Evolutionary conservation across 2,888 invertebrate genomes (phyloP), one percentile per base, ranked within the genome.

Genomic region (Fragum sueziense): DNA sequence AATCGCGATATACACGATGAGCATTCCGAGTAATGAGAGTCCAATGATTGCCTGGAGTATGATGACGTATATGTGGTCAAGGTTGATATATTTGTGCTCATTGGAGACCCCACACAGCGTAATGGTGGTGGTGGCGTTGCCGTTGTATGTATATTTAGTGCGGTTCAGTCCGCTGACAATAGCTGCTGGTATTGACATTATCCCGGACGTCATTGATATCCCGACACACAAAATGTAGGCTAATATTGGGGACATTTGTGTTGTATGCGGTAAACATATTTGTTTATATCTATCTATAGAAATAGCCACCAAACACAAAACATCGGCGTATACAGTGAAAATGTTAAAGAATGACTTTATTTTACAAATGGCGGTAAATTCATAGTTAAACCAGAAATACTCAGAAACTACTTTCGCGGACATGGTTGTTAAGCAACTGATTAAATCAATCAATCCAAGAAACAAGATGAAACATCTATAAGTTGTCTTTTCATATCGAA

Each of bases 341-440:
- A 70, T 7, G 22, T 70, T 70, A 34, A 70, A 70, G 22, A 70
- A 70, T n/a, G 70, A 70, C 34, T 54, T 70, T 9, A 57, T 34
- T 51, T 69, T 47, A 31, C 68, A 69, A 52, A 69, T 67, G 17
- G 22, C 37, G 11, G 20, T 22, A 37, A 41, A 67, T 11, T 67
- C 67, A 25, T 69, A 69, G 47, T 27, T 29, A 31, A 51, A 69
- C 68, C 68, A 69, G 31, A 33, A 51, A 22, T 29, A 29, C 51
- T 69, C 29, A 7, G 68, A 69, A 20, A 69, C 27, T 6, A 69
- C 31, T 29, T 69, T 52, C 0, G 29, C 68, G 14, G 68, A n/a
- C 51, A 69, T 47, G 47, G 68, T 29, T 1, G 68, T 69, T 9
- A 69, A 27, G n/a, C 68, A 69, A 31, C 68, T 52, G 3, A 51